A percentile compares a stretch with the other conserved stretches of the same genome.
Conservation (phyloP, 2,113 vertebrate species). For the Butastur rufipennis region DNA sequence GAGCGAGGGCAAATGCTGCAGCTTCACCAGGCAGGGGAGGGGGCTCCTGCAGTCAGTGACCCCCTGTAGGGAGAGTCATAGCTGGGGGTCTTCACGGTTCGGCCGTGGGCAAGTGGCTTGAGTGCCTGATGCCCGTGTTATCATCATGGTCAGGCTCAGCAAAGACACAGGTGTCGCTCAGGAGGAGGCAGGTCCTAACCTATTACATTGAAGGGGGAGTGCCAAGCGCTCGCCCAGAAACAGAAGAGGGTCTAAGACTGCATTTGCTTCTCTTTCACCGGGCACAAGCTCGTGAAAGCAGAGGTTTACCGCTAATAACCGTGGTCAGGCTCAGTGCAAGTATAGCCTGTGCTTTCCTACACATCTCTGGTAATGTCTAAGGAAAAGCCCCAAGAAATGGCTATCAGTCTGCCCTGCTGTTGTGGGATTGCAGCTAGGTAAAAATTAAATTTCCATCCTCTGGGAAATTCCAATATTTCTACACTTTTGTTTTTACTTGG, state of each 20-base stretch:
- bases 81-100: neutral
- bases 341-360: neutral
- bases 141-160: rapidly evolving
- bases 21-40: neutral
- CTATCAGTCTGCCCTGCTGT: rapidly evolving
- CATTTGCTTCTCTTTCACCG: neutral
- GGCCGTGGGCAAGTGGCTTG: rapidly evolving
- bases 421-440: neutral
- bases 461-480: neutral
- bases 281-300: neutral
- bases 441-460: neutral
- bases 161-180: rapidly evolving
- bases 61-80: rapidly evolving
- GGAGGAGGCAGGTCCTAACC: neutral
- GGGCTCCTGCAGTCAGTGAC: neutral
- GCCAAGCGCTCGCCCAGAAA: neutral
- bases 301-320: neutral
- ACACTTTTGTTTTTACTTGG: neutral
- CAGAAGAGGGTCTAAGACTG: neutral
- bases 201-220: rapidly evolving
- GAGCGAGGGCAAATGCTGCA: neutral
- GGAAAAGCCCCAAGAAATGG: neutral
- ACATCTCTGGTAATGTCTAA: neutral
- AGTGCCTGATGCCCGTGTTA: neutral
- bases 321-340: neutral